Evolutionary conservation across 2,888 invertebrate genomes (phyloP).

Genomic region (Marasmarcha lunaedactyla): DNA sequence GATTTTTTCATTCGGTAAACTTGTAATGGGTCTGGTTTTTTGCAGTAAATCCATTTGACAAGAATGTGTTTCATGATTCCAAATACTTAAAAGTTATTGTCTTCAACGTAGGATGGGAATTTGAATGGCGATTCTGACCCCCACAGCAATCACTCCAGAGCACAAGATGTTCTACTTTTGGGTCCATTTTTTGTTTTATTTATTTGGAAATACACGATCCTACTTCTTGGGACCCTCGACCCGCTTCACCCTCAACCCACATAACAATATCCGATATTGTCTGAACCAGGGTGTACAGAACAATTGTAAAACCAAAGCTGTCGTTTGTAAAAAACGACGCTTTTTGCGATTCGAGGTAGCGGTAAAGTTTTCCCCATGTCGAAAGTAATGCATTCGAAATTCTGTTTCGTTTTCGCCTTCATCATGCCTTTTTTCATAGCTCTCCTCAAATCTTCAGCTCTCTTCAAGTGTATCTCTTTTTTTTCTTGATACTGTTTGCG

Average conservation of each 20-base stretch:
- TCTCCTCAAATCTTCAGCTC: conserved; percentile 11
- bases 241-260: conserved; percentile 14
- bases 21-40: too few species aligned
- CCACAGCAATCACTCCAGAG: conserved; percentile 12
- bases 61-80: conserved; percentile 1
- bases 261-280: not conserved
- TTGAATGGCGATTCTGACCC: conserved; percentile 5
- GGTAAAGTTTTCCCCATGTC: conserved; percentile 6
- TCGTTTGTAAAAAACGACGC: conserved; percentile 8
- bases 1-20: too few species aligned
- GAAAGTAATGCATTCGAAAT: conserved; percentile 8
- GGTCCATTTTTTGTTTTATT: conserved; percentile 3
- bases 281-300: conserved; percentile 4
- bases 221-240: conserved; percentile 14
- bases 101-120: conserved; percentile 1
- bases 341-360: conserved; percentile 7
- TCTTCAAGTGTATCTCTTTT: conserved; percentile 9
- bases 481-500: conserved; percentile 3
- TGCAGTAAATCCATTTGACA: too few species aligned
- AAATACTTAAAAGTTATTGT: conserved; percentile 2
- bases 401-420: conserved; percentile 4
- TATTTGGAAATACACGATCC: conserved; percentile 12
- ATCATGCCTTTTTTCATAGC: conserved; percentile 10
- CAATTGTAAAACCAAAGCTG: conserved; percentile 9
- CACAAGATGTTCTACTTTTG: conserved; percentile 3